Percentiles rank a stretch among this genome's conserved stretches.
Evolutionary conservation across 1,140 invertebrate genomes (phyloP).

Genomic region (Uloborus diversus): DNA sequence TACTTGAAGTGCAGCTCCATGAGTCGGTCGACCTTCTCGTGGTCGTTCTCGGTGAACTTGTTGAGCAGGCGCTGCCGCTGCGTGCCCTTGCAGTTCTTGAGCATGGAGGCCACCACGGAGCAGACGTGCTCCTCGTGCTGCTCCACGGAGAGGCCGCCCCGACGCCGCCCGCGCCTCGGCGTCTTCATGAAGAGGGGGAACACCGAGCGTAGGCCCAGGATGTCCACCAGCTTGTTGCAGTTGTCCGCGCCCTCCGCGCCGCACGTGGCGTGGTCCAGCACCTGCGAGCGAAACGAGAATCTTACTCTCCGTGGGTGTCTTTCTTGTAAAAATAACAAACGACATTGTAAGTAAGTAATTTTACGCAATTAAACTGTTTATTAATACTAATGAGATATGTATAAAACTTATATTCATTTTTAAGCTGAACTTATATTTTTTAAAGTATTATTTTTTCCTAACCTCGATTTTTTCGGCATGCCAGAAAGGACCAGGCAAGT

Average conservation of each 20-base stretch:
- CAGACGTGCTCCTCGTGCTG: conserved; percentile 81
- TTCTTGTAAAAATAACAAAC: too few species aligned
- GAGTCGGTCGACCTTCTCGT: conserved; percentile 92
- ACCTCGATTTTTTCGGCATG: too few species aligned
- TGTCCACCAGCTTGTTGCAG: conserved; percentile 99
- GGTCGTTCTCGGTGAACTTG: conserved; percentile 98
- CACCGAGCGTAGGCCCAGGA: conserved; percentile 92
- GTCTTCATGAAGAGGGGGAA: conserved; percentile 99
- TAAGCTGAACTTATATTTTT: too few species aligned
- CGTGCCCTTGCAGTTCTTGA: conserved; percentile 89
- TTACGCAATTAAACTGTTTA: too few species aligned
- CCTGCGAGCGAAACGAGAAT: background rate
- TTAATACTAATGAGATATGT: too few species aligned
- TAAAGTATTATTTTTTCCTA: too few species aligned
- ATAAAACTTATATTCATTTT: too few species aligned
- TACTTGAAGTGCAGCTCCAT: conserved; percentile 98
- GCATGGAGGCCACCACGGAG: conserved; percentile 92
- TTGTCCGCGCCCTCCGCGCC: conserved; percentile 92
- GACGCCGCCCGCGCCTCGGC: conserved; percentile 85
- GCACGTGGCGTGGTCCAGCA: conserved; percentile 94
- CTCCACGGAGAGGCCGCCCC: conserved; percentile 72
- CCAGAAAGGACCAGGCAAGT: too few species aligned
- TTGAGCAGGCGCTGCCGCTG: conserved; percentile 88
- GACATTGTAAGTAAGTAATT: too few species aligned
- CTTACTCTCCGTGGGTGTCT: too few species aligned